Base-by-base conservation (phyloP, 2,113 vertebrate species). In the Picathartes gymnocephalus region DNA sequence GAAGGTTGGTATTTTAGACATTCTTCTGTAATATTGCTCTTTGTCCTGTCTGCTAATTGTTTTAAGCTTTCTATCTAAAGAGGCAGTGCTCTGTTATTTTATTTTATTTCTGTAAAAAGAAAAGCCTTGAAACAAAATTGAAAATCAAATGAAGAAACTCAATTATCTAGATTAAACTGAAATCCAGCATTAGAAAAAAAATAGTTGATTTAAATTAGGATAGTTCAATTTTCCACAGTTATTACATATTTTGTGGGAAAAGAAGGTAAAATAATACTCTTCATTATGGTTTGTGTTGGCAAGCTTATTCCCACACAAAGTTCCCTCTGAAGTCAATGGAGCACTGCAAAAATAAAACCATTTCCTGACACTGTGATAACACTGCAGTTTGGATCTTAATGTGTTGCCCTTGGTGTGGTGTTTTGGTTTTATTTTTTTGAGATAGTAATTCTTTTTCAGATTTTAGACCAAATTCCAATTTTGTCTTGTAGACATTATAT, bases 1-100 rank as follows among this genome's bases (percentile, higher is more conserved):
- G 39, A 39, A 39, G 39, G 39, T 39, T 39, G 39, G 39, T 39
- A 39, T 39, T 39, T 39, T 39, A 39, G 39, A 39, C 39, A 39
- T 95, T 93, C 73, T 95, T 97, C 72, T 94, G 40, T 85, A 53
- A 83, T 95, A 39, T 90, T 93, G 82, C 58, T 96, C 53, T 97
- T 84, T 96, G 92, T 96, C 47, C 24, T 96, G 57, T 97, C 69
- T 93, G 60, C 88, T 96, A 71, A 44, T 87, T 94, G 39, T 88
- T 76, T 91, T 83, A 96, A 85, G 66, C 45, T 94, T 93, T 93
- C 50, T 33, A 62, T 95, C 86, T 83, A 91, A 86, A 79, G 70
- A 93, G 54, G n/a, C n/a, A 57, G 16, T 84, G 28, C 40, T 81
- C 30, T 79, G 69, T 78, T 76, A 39, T 56, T 58, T 72, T 56